Evolutionary conservation across 2,888 invertebrate genomes (phyloP).

Genomic region (Eretmocerus hayati): DNA sequence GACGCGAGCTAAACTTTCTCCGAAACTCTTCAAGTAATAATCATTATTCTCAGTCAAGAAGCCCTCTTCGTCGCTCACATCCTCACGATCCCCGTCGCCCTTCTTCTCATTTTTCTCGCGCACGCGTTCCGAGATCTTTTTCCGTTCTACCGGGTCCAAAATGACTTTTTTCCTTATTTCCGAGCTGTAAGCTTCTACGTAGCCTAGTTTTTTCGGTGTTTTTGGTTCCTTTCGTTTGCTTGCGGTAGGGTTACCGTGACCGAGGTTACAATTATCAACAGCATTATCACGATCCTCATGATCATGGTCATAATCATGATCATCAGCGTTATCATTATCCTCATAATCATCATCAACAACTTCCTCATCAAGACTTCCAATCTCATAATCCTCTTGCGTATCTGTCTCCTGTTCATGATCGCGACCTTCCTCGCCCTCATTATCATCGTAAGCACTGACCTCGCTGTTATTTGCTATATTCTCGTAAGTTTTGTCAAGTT

Average conservation of each 20-base stretch:
- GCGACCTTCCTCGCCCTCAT: background rate
- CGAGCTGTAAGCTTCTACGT: background rate
- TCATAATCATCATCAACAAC: background rate
- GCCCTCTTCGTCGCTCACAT: too few species aligned
- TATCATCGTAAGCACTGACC: background rate
- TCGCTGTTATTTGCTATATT: background rate
- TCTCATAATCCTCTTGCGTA: background rate
- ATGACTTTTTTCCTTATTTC: background rate
- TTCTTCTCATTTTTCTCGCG: too few species aligned
- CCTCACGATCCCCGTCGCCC: too few species aligned
- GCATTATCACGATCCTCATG: background rate
- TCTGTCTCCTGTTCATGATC: background rate
- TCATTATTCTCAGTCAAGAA: too few species aligned
- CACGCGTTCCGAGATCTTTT: too few species aligned
- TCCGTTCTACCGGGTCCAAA: background rate
- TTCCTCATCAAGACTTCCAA: background rate
- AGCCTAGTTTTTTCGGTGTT: background rate
- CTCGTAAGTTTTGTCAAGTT: background rate
- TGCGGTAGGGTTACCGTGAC: too few species aligned
- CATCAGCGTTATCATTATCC: background rate
- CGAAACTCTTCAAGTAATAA: background rate
- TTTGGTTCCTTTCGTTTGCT: background rate
- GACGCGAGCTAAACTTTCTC: background rate
- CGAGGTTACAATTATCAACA: too few species aligned
- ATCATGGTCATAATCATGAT: background rate